These are phyloP conservation scores for Erannis defoliaria DNA, from an alignment of 2,888 invertebrate species.

Conservation along the genomic window DNA sequence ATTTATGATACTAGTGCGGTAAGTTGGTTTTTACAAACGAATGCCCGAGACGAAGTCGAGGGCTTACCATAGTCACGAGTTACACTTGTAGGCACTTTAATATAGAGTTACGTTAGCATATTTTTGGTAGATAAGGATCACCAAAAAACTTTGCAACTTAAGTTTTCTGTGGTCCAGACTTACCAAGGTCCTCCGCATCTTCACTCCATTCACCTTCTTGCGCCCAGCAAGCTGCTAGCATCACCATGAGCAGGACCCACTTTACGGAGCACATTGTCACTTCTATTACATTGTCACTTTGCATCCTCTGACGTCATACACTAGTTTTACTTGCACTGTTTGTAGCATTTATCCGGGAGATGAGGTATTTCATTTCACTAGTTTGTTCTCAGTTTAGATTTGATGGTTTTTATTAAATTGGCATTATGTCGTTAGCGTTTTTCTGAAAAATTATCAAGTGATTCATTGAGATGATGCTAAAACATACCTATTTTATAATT, in stretches of 20 bases:
- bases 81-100: no score
- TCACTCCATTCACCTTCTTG: slow-evolving; percentile 84
- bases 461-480: no score
- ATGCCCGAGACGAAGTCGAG: no score
- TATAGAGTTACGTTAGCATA: no score
- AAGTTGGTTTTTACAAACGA: no score
- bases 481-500: no score
- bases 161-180: no score
- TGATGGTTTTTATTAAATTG: slow-evolving; percentile 11
- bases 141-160: no score
- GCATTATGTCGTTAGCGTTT: slow-evolving; percentile 1
- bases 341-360: slow-evolving; percentile 39
- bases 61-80: no score
- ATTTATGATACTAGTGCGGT: no score
- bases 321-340: slow-evolving; percentile 47
- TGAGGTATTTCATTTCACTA: slow-evolving; percentile 27
- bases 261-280: slow-evolving; percentile 76
- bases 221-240: slow-evolving; percentile 80
- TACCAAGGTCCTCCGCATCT: slow-evolving; percentile 81
- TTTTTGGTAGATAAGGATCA: no score
- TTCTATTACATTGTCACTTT: slow-evolving; percentile 62
- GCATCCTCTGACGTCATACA: slow-evolving; percentile 45
- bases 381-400: slow-evolving; percentile 15
- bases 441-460: slow-evolving; percentile 17
- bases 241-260: slow-evolving; percentile 75